Conservation (phyloP, 2,888 invertebrate genomes). For the Andrena chrysosceles region DNA sequence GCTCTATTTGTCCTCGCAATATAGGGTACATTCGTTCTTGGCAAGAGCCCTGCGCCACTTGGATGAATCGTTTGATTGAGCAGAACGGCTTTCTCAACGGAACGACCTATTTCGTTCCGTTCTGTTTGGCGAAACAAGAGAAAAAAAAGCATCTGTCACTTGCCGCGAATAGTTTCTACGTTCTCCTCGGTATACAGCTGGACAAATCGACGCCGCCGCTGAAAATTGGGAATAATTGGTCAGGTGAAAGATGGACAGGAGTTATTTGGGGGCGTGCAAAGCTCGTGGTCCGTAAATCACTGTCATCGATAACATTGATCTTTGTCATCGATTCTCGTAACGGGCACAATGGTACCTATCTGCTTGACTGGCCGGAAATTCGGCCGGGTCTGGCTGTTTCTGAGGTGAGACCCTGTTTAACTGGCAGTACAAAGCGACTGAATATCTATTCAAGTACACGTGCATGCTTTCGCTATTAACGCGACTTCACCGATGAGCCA, state of each 20-base stretch:
- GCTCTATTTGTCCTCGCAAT: constrained; percentile 57
- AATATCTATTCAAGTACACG: constrained; percentile 64
- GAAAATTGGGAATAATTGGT: constrained; percentile 29
- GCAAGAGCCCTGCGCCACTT: constrained; percentile 33
- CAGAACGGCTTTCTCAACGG: constrained; percentile 24
- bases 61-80: constrained; percentile 47
- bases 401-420: constrained; percentile 58
- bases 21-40: constrained; percentile 54
- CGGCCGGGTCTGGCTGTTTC: constrained; percentile 36
- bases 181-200: not conserved
- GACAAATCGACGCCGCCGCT: not conserved
- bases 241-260: not conserved
- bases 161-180: not conserved
- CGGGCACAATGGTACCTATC: constrained; percentile 49
- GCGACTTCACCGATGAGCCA: constrained; percentile 57
- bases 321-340: constrained; percentile 22
- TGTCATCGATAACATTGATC: constrained; percentile 46
- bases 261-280: not conserved
- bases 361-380: constrained; percentile 47
- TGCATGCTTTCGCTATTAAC: constrained; percentile 63
- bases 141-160: not conserved
- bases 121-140: not conserved
- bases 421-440: constrained; percentile 62
- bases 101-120: constrained; percentile 13
- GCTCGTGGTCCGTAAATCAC: constrained; percentile 43